Evolutionary conservation across 1,140 invertebrate species (phyloP).

Genomic region (Drosophila triauraria): DNA sequence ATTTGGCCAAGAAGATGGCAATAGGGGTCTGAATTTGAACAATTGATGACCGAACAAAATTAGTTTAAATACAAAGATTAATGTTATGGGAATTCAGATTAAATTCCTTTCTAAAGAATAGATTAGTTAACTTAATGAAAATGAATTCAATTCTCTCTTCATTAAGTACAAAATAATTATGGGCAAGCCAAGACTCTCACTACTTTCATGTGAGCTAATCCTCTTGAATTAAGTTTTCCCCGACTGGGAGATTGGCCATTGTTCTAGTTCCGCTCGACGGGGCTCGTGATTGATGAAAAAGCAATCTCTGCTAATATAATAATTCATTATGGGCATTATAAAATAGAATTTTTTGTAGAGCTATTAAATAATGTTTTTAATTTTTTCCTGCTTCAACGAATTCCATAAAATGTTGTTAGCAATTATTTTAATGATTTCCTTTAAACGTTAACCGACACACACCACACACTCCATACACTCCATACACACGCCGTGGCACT

Average conservation of each 20-base stretch:
- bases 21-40: not conserved
- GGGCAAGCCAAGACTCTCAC: not conserved
- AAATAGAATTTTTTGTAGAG: conserved; percentile 51
- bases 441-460: conserved; percentile 73
- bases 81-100: no score
- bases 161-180: conserved; percentile 1
- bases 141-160: not conserved
- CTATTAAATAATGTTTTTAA: conserved; percentile 68
- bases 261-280: conserved; percentile 42
- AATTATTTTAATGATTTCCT: conserved; percentile 84
- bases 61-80: not conserved
- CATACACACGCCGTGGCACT: conserved; percentile 47
- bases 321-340: conserved; percentile 47
- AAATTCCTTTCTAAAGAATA: not conserved
- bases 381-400: conserved; percentile 74
- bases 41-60: not conserved
- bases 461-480: conserved; percentile 31
- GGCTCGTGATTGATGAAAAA: conserved; percentile 29
- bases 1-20: not conserved
- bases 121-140: no score
- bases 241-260: conserved; percentile 10
- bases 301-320: conserved; percentile 46
- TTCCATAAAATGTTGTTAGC: conserved; percentile 75
- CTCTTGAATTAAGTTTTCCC: not conserved
- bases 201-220: not conserved